These are phyloP conservation scores for Trachelus iudaicus DNA, from an alignment of 2,888 invertebrate genomes.

Conservation along the genomic window DNA sequence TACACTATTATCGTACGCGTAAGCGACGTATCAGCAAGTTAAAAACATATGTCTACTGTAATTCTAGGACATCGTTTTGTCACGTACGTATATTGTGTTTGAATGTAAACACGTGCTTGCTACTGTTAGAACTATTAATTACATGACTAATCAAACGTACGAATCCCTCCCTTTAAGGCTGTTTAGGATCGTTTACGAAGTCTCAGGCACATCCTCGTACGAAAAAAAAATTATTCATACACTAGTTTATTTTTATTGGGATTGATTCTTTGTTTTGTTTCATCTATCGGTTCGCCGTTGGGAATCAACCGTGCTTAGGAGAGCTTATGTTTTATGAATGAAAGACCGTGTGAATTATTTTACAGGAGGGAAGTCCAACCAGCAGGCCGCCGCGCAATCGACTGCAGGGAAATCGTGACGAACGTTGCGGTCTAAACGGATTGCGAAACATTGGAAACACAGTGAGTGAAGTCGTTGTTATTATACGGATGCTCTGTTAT, in stretches of 20 bases:
- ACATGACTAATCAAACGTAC: not conserved
- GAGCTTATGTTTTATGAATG: not conserved
- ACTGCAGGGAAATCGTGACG: slow-evolving; percentile 51
- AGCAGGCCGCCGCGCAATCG: slow-evolving; percentile 50
- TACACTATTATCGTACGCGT: too few relatives aligned
- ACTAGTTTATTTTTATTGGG: not conserved
- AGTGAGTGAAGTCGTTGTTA: slow-evolving; percentile 60
- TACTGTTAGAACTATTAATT: not conserved
- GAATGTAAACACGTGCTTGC: not conserved
- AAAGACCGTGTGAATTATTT: slow-evolving; percentile 7
- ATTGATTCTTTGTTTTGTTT: not conserved
- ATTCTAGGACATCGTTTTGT: not conserved
- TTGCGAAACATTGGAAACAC: slow-evolving; percentile 94
- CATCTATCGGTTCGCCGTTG: not conserved
- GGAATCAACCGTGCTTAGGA: not conserved
- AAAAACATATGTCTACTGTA: too few relatives aligned
- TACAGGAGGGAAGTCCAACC: slow-evolving; percentile 56
- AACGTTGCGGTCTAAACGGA: slow-evolving; percentile 76
- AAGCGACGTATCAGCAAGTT: too few relatives aligned
- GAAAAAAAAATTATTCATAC: not conserved
- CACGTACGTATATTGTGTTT: not conserved
- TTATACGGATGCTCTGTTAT: not conserved
- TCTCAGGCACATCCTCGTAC: not conserved
- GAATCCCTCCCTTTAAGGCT: not conserved
- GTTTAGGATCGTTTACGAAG: not conserved